Base-by-base conservation (phyloP, 2,797 vertebrate genomes). In the Pipistrellus nathusii region DNA sequence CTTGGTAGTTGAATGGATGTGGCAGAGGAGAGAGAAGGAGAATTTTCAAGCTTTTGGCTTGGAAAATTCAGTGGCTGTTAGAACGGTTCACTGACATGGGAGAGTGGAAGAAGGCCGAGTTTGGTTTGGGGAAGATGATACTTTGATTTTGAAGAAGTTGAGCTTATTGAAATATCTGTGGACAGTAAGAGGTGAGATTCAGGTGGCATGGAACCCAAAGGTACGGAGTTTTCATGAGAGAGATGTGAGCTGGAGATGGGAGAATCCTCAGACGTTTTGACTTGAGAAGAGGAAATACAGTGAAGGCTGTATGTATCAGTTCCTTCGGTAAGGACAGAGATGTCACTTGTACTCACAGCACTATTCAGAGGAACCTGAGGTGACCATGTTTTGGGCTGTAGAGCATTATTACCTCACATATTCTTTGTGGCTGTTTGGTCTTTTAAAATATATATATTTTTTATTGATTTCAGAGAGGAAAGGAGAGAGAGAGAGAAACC, bases 281-380 rank as follows among this genome's bases (percentile, higher is more conserved):
- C 75, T 35, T 0, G 1, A 76, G 73, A 90, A 59, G 55, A 90
- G 44, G 23, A 66, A 53, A 14, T 68, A 25, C 62, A 64, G 30
- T 14, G 17, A 84, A 92, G 91, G 38, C 71, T 88, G 27, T 73
- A 38, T 95, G 76, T 76, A 76, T 95, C 87, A 81, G 9, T 94
- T 89, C 57, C 48, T 88, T 95, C 69, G 46, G 77, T 41, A 88
- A 94, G 90, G 51, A 30, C 25, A 18, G 72, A 53, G 41, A 35
- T 84, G 11, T 88, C 80, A 88, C 66, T 38, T 90, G 35, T 44
- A n/a, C 64, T 81, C 76, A 77, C 55, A 78, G 76, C 81, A 83
- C 30, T 14, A 12, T 18, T 41, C 30, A 48, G 35, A 91, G 20
- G 76, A 69, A 23, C 89, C 88, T 57, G 53, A 92, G 82, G 57